Evolutionary conservation across 1,140 invertebrate species (phyloP), one percentile per base, ranked within the genome.

Genomic region (Argopecten irradians): DNA sequence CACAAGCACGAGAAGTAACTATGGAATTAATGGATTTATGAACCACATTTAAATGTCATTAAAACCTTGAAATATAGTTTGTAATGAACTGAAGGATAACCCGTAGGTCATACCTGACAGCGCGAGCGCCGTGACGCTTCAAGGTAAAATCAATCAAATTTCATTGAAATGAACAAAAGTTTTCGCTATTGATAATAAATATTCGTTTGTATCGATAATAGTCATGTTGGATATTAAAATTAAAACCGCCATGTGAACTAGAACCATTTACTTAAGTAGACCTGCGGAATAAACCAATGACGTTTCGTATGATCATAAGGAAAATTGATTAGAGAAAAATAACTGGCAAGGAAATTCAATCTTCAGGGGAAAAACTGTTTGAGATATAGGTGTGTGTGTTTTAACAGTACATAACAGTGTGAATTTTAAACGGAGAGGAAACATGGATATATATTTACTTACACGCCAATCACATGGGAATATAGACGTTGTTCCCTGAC

Each of bases 141-240:
- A 71, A 71, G 55, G 55, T 28, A 71, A 71, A 71, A 71, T 71
- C 55, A 71, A 71, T 71, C 28, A 5, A 71, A 71, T 71, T 71
- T 71, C 55, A 71, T 28, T 16, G 22, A 28, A 28, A 1, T 71
- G 55, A n/a, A 71, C 55, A 71, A 71, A 71, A 22, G 28, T 19
- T 71, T 71, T 71, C 28, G 55, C 55, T 8, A 71, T 71, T 71
- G 55, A 71, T 71, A n/a, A 71, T 28, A 1, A 71, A n/a, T 46
- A 16, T 71, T 28, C 7, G 55, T 71, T 71, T 28, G 36, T 39
- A 11, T 71, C 55, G 55, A 71, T 71, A 71, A 71, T 71, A 28
- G 7, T n/a, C 55, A n/a, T 71, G 55, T 71, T 71, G 55, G n/a
- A 71, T 71, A 71, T 28, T 71, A 71, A 71, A 71, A 71, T 71